Evolutionary conservation across 2,888 invertebrate genomes (phyloP).

Genomic region (Pecten maximus): DNA sequence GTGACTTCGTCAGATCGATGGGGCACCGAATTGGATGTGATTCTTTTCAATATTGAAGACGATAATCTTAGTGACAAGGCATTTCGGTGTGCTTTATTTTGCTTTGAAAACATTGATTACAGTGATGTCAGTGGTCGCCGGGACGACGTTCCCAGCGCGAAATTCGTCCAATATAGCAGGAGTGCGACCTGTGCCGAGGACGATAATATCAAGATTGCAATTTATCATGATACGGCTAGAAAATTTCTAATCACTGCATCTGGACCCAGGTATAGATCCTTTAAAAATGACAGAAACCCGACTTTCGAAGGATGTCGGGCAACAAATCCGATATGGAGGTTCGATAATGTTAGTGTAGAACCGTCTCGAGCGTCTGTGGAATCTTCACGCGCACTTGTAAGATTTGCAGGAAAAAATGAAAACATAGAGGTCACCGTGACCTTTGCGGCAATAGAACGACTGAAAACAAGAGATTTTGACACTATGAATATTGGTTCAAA

Average conservation of each 20-base stretch:
- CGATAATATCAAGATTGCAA: constrained; percentile 70
- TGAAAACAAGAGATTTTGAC: background rate
- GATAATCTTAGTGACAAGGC: constrained; percentile 53
- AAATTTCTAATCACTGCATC: constrained; percentile 65
- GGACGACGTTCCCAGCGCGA: constrained; percentile 44
- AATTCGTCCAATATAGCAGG: constrained; percentile 55
- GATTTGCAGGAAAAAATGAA: constrained; percentile 28
- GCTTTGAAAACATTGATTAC: constrained; percentile 61
- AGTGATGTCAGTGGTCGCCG: constrained; percentile 44
- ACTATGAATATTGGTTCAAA: background rate
- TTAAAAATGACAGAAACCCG: constrained; percentile 59
- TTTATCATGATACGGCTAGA: constrained; percentile 59
- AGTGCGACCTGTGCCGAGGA: constrained; percentile 68
- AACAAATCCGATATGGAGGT: constrained; percentile 58
- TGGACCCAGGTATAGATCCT: constrained; percentile 65
- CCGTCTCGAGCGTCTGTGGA: constrained; percentile 38
- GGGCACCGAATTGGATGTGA: constrained; percentile 68
- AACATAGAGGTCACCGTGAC: constrained; percentile 20
- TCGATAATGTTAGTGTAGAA: constrained; percentile 28
- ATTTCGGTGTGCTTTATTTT: constrained; percentile 61
- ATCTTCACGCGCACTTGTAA: constrained; percentile 38
- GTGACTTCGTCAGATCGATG: constrained; percentile 56
- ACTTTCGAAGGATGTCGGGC: constrained; percentile 60
- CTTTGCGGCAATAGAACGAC: constrained; percentile 31
- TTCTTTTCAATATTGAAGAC: constrained; percentile 58